These are phyloP conservation scores for Semnornis frantzii DNA, from an alignment of 2,113 vertebrate genomes.

Conservation along the genomic window DNA sequence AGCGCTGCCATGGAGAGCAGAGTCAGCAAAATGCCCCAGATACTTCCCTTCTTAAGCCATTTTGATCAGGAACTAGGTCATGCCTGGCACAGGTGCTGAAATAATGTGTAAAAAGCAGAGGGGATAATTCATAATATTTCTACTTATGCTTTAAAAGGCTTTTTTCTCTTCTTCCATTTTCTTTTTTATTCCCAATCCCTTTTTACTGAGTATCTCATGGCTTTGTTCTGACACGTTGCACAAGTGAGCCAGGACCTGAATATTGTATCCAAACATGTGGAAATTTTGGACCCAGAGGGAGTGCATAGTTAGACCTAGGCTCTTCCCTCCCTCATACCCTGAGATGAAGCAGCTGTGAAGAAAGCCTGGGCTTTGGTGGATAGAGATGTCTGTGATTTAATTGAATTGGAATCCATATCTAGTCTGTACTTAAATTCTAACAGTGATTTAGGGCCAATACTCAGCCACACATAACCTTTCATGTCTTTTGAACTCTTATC, in stretches of 20 bases:
- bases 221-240: slow-evolving; percentile 2
- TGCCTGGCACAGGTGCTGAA: not conserved
- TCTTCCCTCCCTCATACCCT: not conserved
- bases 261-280: slow-evolving; percentile 35
- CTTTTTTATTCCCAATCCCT: not conserved
- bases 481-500: not conserved
- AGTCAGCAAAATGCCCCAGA: not conserved
- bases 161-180: too few relatives aligned
- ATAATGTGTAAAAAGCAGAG: not conserved
- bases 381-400: slow-evolving; percentile 8
- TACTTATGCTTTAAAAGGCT: not conserved
- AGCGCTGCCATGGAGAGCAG: not conserved
- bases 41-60: not conserved
- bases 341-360: slow-evolving; percentile 35
- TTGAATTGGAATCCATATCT: not conserved
- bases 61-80: not conserved
- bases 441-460: not conserved
- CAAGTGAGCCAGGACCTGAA: not conserved
- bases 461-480: not conserved
- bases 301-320: not conserved
- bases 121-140: not conserved
- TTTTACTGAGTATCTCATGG: not conserved
- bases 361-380: not conserved
- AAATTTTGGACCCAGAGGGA: slow-evolving; percentile 24
- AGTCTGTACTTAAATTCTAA: not conserved